Evolutionary conservation across 2,888 invertebrate species (phyloP), one percentile per base, ranked within the genome.

Genomic region (Drosophila emarginata): DNA sequence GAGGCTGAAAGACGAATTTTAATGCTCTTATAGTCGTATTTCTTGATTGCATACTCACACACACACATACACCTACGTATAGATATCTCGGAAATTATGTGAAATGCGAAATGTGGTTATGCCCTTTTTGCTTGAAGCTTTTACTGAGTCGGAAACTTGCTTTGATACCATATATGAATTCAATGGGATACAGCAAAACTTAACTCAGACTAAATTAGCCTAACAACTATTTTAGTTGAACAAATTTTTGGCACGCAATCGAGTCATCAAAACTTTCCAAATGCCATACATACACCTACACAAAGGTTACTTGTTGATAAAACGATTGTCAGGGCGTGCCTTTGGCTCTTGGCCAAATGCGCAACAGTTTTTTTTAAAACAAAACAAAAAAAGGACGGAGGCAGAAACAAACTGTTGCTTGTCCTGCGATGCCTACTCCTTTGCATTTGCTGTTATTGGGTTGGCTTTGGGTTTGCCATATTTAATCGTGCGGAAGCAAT

Each of bases 401-500:
- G 21, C 45, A 45, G 51, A 61, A 56, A 14, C 28, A 60, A 53
- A 32, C 59, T 40, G n/a, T 6, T 18, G 26, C 58, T 26, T 45
- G 21, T 45, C 45, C 45, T 45, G 45, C 12, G 18, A 45, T 21
- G 45, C 45, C 45, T 11, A 18, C 21, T 21, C 21, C 45, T 37
- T 36, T 15, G 37, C 71, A 65, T 77, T 84, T 84, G 87, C 87
- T 80, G 82, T 5, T 26, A 4, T 23, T 23, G 23, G 2, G 26
- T 72, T 76, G 58, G 9, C 9, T 32, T 32, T 32, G 61, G 26
- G 75, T 66, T 87, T 80, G 67, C 73, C 76, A 80, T 77, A 72
- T 67, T 81, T 83, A 87, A 88, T 81, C 82, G 85, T 80, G 82
- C 88, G 80, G 80, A 89, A 88, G 78, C 78, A 82, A 89, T 89